Conservation (phyloP, 2,113 vertebrate genomes). For the Chamaetylas fuelleborni region DNA sequence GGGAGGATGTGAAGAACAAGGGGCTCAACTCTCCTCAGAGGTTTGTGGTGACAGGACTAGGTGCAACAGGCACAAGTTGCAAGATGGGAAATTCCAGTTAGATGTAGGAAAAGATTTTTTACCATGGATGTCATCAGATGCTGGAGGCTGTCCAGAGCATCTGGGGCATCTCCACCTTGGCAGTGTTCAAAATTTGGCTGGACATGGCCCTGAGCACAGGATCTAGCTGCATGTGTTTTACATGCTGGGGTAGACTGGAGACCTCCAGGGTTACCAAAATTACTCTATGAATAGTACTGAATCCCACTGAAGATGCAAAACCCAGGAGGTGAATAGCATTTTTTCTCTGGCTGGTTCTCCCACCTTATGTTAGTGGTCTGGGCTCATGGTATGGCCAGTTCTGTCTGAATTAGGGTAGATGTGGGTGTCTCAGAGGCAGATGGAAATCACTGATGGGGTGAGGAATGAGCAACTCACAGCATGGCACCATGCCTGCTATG, state of each 20-base stretch:
- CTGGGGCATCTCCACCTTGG: neutral
- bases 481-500: accelerated
- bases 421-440: neutral
- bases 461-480: accelerated
- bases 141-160: neutral
- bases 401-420: neutral
- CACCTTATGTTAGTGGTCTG: neutral
- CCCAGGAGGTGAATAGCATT: neutral
- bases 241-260: neutral
- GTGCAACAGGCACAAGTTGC: no score
- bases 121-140: neutral
- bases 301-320: neutral
- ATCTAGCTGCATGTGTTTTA: neutral
- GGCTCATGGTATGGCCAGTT: neutral
- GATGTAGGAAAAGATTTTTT: neutral
- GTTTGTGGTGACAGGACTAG: neutral
- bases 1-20: neutral
- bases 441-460: neutral
- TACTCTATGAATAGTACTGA: neutral
- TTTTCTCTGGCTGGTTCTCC: neutral
- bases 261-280: neutral
- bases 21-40: neutral
- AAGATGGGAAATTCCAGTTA: neutral
- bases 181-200: neutral
- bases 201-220: neutral